phyloP scores from a whole-genome alignment of 1,140 invertebrate species.

The Acromyrmex heyeri region DNA sequence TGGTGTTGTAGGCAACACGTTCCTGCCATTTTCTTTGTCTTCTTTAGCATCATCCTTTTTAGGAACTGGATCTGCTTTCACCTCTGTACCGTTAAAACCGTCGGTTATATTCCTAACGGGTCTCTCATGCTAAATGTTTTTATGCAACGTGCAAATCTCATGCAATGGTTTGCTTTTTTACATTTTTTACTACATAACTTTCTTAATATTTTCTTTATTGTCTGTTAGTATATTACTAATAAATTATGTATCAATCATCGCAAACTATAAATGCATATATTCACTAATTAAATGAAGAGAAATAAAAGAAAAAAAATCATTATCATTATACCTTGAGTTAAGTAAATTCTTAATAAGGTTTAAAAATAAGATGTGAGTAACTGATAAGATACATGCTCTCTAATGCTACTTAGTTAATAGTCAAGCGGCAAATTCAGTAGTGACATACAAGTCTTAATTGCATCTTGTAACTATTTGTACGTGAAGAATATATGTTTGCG shows the following conservation, averaged over 20 bases:
- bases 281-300: slow-evolving; percentile 16
- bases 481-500: slow-evolving; percentile 39
- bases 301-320: not conserved
- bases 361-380: slow-evolving; percentile 43
- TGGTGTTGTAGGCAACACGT: slow-evolving; percentile 78
- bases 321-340: not conserved
- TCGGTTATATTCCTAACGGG: slow-evolving; percentile 84
- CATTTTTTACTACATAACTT: slow-evolving; percentile 26
- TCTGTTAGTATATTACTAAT: slow-evolving; percentile 24
- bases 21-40: slow-evolving; percentile 85
- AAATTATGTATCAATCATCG: slow-evolving; percentile 7
- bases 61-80: slow-evolving; percentile 83
- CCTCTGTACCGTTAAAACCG: slow-evolving; percentile 85
- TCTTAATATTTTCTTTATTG: slow-evolving; percentile 10
- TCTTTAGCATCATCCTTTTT: slow-evolving; percentile 85
- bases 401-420: slow-evolving; percentile 52
- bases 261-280: not conserved
- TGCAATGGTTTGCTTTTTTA: slow-evolving; percentile 61
- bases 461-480: slow-evolving; percentile 42
- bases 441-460: slow-evolving; percentile 37
- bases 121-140: slow-evolving; percentile 78
- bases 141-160: slow-evolving; percentile 73
- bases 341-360: slow-evolving; percentile 5
- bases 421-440: slow-evolving; percentile 51
- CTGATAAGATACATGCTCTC: slow-evolving; percentile 53